Evolutionary conservation across 1,140 invertebrate genomes (phyloP), one percentile per base, ranked within the genome.

Genomic region (Epicauta chinensis): DNA sequence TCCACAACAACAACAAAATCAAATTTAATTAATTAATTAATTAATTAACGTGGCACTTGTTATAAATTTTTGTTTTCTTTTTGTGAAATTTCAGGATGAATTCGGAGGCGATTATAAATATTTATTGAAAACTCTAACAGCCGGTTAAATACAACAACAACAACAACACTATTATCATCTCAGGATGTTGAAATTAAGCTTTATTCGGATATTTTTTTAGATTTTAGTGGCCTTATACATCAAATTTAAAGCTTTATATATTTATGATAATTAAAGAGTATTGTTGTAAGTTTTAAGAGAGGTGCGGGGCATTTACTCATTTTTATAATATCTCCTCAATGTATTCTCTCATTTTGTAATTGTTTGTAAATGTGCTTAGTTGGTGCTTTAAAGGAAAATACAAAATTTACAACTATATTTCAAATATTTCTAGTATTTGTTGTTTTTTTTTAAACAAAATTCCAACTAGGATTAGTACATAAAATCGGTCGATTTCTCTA

Each of bases 31-130:
- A n/a, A n/a, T n/a, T n/a, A n/a, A n/a, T n/a, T n/a, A n/a, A 34
- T 44, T 13, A 55, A 55, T 40, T 38, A 38, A 31, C 23, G 31
- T 32, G 34, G 35, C 31, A 41, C 34, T 40, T 38, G 44, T 39
- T 49, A 9, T 43, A 35, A 62, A 55, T 59, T 60, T 65, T 63
- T 66, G 46, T n/a, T n/a, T n/a, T n/a, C n/a, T n/a, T n/a, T n/a
- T n/a, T n/a, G n/a, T n/a, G n/a, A n/a, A n/a, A n/a, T n/a, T n/a
- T n/a, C 68, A 70, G 68, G 62, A 61, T 45, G 63, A 69, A 35
- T 57, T 64, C 42, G 42, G 56, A 42, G 60, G 53, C 32, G 62
- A 69, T 37, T 61, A 69, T 40, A 63, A 64, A 52, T 65, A 70
- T 51, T 55, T 68, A 29, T 61, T 70, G 60, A 62, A 61, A 45